Percentiles rank a stretch among this genome's conserved stretches.
Conservation (phyloP, 2,888 invertebrate genomes). For the Megaustenia siamemsis region DNA sequence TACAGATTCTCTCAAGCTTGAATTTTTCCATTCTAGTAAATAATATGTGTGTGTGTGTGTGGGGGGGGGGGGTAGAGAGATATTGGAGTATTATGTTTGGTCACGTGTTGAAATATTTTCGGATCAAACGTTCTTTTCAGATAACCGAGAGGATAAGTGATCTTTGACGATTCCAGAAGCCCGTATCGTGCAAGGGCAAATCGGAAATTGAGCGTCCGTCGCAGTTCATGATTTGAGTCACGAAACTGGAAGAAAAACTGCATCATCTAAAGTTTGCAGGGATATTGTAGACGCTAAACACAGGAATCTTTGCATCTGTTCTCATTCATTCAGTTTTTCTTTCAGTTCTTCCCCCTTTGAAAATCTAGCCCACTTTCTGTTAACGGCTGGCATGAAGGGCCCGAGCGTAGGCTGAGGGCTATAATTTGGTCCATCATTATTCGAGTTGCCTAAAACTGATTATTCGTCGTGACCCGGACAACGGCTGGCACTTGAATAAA, state of each 20-base stretch:
- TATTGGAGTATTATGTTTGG: too few relatives aligned
- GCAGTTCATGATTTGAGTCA: conserved; percentile 9
- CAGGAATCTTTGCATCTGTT: conserved; percentile 15
- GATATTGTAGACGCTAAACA: conserved; percentile 16
- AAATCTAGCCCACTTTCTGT: conserved; percentile 15
- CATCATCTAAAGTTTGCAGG: conserved; percentile 1
- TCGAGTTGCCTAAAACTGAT: neutral
- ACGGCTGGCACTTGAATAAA: conserved; percentile 30
- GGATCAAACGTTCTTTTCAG: neutral
- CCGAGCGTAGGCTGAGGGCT: conserved; percentile 16
- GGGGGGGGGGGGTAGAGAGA: too few relatives aligned
- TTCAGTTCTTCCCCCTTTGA: neutral
- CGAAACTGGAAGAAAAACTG: conserved; percentile 21
- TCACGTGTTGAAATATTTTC: neutral
- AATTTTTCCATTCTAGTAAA: too few relatives aligned
- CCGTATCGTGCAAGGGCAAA: conserved; percentile 12
- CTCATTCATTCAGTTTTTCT: conserved; percentile 4
- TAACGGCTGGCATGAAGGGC: neutral
- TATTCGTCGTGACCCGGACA: neutral
- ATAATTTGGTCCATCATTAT: conserved; percentile 43
- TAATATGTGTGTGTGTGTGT: too few relatives aligned
- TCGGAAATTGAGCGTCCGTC: neutral
- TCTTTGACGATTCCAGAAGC: conserved; percentile 9
- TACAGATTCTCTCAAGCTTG: too few relatives aligned
- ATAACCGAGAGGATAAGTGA: neutral